phyloP scores from a whole-genome alignment of 35 echinoderm and acorn worm genomes.

The Ptychodera flava region DNA sequence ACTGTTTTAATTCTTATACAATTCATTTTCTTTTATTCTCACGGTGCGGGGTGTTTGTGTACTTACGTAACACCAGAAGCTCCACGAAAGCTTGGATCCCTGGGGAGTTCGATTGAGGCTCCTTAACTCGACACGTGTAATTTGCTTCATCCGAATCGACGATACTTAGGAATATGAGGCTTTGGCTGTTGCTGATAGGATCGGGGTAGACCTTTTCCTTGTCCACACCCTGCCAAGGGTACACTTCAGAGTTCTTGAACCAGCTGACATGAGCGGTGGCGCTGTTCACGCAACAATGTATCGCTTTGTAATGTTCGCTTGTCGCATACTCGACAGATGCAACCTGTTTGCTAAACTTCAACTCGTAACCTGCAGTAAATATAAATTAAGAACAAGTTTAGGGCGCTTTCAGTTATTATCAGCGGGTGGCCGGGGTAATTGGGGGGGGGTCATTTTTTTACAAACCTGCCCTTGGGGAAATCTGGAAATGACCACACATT shows the following conservation, averaged over 20 bases:
- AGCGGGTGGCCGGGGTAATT: too few species aligned
- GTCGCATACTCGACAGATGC: background rate
- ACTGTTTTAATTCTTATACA: too few species aligned
- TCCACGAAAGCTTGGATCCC: background rate
- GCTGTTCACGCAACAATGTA: background rate
- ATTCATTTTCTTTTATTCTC: too few species aligned
- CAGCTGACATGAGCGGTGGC: background rate
- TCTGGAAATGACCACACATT: too few species aligned
- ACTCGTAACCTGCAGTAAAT: background rate
- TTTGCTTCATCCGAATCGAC: background rate
- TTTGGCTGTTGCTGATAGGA: background rate
- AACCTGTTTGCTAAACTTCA: background rate
- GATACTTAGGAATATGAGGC: background rate
- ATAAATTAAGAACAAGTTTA: too few species aligned
- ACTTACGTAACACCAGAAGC: background rate
- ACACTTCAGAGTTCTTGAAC: background rate
- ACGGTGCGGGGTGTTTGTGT: too few species aligned
- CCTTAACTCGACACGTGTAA: background rate
- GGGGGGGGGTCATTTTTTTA: too few species aligned
- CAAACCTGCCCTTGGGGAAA: too few species aligned
- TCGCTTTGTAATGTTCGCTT: background rate
- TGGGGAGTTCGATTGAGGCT: background rate
- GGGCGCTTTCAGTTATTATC: too few species aligned
- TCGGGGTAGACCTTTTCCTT: background rate
- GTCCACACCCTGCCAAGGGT: background rate